Evolutionary conservation across 2,113 vertebrate species (phyloP), one percentile per base, ranked within the genome.

Genomic region (Noturus placidus): DNA sequence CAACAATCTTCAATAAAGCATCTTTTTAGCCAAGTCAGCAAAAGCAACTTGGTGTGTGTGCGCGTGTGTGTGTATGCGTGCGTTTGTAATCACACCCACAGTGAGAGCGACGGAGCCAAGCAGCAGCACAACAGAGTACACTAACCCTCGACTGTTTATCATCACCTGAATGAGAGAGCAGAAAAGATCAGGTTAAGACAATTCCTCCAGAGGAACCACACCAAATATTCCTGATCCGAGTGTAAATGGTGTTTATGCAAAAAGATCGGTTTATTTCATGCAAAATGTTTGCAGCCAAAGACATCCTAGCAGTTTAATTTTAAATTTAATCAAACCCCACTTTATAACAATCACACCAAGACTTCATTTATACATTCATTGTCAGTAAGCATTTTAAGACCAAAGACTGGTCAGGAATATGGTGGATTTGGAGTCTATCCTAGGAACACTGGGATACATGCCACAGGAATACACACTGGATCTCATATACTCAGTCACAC

Each of bases 71-170:
- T 54, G 42, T 9, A 59, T 17, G 57, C 19, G 38, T 11, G n/a
- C 83, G 63, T 13, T 46, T 52, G 2, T 1, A 46, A 83, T 15
- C 88, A 67, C 17, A 95, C 98, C 97, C 94, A 99, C 98, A 0
- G 98, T 99, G 86, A 99, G 96, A 67, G 96, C 97, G 25, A 99
- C 98, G 0, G 98, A 99, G 89, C 97, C 98, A 91, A 99, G 94
- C 80, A 99, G 91, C 92, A 99, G 95, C 77, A 95, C 96, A 91
- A 99, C 97, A 0, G 98, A 99, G 89, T 99, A 99, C 82, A 99
- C 88, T 89, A 99, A 91, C 11, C 98, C 98, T 86, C 95, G 96
- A 91, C 98, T 99, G 94, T 99, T 99, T 91, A 99, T 99, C 92
- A 93, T 96, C 89, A 99, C 97, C 98, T 99, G 92, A 82, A 88